These are phyloP conservation scores for Poeciliopsis paucimaculata DNA, from an alignment of 2,797 vertebrate genomes.

Conservation along the genomic window DNA sequence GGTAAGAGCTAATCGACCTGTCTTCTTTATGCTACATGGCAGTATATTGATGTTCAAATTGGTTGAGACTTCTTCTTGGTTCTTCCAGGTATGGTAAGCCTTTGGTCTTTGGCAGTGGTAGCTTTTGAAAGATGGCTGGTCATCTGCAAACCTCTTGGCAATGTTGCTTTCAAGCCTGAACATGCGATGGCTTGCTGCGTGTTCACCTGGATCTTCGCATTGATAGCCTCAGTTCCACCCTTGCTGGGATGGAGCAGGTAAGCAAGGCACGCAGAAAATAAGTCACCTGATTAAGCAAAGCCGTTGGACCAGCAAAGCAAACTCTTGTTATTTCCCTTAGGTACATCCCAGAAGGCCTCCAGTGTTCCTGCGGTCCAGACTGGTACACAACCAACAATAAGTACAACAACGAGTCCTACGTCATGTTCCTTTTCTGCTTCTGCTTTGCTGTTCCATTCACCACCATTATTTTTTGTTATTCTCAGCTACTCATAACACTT, in stretches of 20 bases:
- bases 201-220: constrained; percentile 71
- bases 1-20: constrained; percentile 61
- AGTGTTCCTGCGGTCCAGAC: constrained; percentile 81
- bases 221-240: constrained; percentile 68
- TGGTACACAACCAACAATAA: constrained; percentile 81
- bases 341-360: constrained; percentile 78
- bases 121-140: constrained; percentile 80
- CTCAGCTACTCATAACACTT: constrained; percentile 79
- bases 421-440: constrained; percentile 83
- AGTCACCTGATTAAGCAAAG: background rate
- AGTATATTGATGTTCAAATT: background rate
- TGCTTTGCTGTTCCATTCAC: constrained; percentile 80
- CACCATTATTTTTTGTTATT: constrained; percentile 80
- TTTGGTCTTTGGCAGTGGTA: constrained; percentile 81
- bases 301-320: background rate
- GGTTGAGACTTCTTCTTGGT: background rate
- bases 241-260: constrained; percentile 81
- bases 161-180: constrained; percentile 76
- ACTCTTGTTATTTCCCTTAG: constrained; percentile 14
- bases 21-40: background rate
- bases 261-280: constrained; percentile 12
- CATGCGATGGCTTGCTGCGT: constrained; percentile 76
- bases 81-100: constrained; percentile 77
- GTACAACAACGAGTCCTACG: constrained; percentile 81
- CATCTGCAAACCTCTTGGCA: constrained; percentile 80